A percentile compares a stretch with the other conserved stretches of the same genome.
These are phyloP conservation scores for Leptobrachium ailaonicum DNA, from an alignment of 2,113 vertebrate genomes.

Conservation along the genomic window DNA sequence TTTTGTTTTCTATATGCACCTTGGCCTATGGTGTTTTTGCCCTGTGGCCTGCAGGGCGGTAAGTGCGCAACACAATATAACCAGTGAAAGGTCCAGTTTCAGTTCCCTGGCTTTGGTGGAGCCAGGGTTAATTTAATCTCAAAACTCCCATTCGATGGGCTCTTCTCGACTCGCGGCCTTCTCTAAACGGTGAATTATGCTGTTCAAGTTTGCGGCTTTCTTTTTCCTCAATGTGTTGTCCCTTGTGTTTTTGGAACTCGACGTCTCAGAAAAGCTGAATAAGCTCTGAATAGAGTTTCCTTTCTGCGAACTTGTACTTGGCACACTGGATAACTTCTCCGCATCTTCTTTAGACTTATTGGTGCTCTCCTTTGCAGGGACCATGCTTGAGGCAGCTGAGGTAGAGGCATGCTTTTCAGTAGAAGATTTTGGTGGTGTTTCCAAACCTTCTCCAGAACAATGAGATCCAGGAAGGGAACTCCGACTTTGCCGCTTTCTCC, in stretches of 20 bases:
- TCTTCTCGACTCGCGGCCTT: constrained; percentile 95
- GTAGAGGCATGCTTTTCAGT: constrained; percentile 77
- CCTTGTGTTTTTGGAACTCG: constrained; percentile 82
- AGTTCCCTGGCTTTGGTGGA: constrained; percentile 69
- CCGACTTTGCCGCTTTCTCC: constrained; percentile 57
- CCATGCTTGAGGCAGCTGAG: constrained; percentile 74
- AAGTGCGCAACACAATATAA: constrained; percentile 91
- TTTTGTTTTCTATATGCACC: constrained; percentile 86
- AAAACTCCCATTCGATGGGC: constrained; percentile 96
- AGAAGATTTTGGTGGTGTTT: constrained; percentile 69
- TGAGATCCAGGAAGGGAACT: constrained; percentile 60
- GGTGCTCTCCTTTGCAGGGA: constrained; percentile 66
- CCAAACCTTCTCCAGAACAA: constrained; percentile 60
- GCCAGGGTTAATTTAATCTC: constrained; percentile 71
- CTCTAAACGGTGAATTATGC: constrained; percentile 96
- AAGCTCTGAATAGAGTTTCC: constrained; percentile 76
- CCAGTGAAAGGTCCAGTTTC: constrained; percentile 76
- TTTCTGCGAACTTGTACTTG: constrained; percentile 82
- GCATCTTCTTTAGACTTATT: constrained; percentile 64
- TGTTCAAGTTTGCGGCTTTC: constrained; percentile 97
- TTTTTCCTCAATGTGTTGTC: constrained; percentile 96
- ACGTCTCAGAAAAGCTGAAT: constrained; percentile 86
- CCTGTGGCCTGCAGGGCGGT: constrained; percentile 93
- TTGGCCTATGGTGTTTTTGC: constrained; percentile 94
- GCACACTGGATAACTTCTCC: constrained; percentile 71